phyloP scores from a whole-genome alignment of 92 coral and sea anemone genomes.

The Parazoanthus swiftii region DNA sequence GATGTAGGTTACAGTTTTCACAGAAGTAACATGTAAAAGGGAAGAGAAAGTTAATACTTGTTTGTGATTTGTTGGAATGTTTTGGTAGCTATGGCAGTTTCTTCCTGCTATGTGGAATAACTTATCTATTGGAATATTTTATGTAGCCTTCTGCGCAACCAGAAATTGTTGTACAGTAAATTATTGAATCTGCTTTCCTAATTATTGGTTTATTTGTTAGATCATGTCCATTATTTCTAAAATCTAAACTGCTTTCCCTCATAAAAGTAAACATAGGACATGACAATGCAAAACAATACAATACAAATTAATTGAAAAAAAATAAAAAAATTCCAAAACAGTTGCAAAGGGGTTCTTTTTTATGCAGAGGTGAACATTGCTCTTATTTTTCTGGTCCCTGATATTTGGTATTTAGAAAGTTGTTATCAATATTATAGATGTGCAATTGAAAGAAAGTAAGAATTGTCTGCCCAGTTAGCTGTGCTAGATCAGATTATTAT shows the following conservation, averaged over 20 bases:
- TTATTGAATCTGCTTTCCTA: not conserved
- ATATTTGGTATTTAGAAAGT: not conserved
- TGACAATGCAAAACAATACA: no score
- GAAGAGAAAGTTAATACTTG: not conserved
- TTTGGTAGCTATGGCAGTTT: not conserved
- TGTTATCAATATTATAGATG: not conserved
- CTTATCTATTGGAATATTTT: not conserved
- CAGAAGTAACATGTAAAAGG: not conserved
- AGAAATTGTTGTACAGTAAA: not conserved
- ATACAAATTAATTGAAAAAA: no score
- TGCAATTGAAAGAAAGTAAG: not conserved
- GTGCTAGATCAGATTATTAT: not conserved
- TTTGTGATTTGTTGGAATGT: not conserved
- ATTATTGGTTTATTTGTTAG: not conserved
- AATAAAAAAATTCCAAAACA: no score
- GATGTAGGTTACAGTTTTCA: not conserved
- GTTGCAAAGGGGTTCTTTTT: not conserved
- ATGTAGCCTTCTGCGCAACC: not conserved
- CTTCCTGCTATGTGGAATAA: not conserved
- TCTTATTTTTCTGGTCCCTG: not conserved
- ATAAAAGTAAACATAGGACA: no score
- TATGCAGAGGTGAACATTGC: not conserved
- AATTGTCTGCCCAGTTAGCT: not conserved
- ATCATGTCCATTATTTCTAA: not conserved
- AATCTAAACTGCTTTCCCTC: not conserved